Evolutionary conservation across 2,113 vertebrate genomes (phyloP).

Genomic region (Leuciscus idus): DNA sequence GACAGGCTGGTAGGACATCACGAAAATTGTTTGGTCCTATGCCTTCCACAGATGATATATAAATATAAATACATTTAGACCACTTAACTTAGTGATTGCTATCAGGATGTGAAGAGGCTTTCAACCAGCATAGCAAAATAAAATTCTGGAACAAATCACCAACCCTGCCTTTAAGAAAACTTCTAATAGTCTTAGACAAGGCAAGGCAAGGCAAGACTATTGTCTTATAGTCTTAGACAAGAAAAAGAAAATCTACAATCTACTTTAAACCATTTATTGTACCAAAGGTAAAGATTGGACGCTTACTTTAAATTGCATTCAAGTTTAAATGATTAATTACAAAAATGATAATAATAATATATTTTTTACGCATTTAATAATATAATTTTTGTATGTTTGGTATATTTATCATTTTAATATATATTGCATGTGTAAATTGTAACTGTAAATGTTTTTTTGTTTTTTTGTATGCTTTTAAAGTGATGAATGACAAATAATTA

Average conservation of each 20-base stretch:
- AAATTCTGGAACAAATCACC: too few species aligned
- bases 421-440: neutral
- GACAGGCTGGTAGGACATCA: too few species aligned
- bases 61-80: too few species aligned
- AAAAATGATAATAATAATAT: neutral
- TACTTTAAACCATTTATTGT: neutral
- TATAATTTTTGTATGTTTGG: too few species aligned
- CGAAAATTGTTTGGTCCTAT: too few species aligned
- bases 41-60: too few species aligned
- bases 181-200: neutral
- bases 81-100: too few species aligned
- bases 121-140: too few species aligned
- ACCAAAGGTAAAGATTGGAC: neutral
- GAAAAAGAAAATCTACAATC: neutral
- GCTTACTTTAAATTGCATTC: neutral
- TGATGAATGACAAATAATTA: neutral
- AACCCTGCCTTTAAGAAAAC: neutral
- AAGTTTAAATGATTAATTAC: neutral
- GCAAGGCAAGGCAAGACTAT: too few species aligned
- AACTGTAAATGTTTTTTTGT: neutral
- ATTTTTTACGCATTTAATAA: neutral
- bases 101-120: too few species aligned
- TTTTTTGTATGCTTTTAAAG: neutral
- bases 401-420: neutral
- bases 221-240: neutral